phyloP scores from a whole-genome alignment of 1,140 invertebrate genomes.

The Drosophila lini region DNA sequence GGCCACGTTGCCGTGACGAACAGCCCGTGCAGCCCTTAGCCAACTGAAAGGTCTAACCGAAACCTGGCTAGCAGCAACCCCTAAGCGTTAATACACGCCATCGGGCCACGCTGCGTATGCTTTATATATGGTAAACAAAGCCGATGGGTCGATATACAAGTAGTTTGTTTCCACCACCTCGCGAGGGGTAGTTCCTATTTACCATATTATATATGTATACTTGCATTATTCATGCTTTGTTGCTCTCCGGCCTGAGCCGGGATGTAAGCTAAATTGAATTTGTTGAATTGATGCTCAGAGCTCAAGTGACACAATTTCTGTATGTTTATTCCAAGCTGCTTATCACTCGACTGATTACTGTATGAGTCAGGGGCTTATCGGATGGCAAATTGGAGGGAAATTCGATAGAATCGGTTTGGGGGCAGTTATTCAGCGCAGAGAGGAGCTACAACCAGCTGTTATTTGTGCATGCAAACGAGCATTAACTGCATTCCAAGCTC shows the following conservation, averaged over 20 bases:
- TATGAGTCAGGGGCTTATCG: slow-evolving; percentile 33
- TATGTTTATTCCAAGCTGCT: slow-evolving; percentile 1
- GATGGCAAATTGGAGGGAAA: slow-evolving; percentile 24
- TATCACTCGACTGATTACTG: slow-evolving; percentile 30
- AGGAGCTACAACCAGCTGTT: not conserved
- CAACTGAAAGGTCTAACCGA: slow-evolving; percentile 43
- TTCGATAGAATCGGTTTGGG: slow-evolving; percentile 7
- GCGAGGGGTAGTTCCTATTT: slow-evolving; percentile 33
- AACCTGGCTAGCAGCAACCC: slow-evolving; percentile 51
- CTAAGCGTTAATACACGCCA: slow-evolving; percentile 55
- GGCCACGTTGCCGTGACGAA: slow-evolving; percentile 59
- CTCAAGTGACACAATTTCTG: slow-evolving; percentile 35
- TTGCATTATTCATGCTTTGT: slow-evolving; percentile 41
- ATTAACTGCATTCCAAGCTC: slow-evolving; percentile 77
- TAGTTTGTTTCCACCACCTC: slow-evolving; percentile 3
- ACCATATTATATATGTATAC: not conserved
- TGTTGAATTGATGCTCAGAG: slow-evolving; percentile 52
- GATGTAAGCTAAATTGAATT: slow-evolving; percentile 49
- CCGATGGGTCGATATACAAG: slow-evolving; percentile 67
- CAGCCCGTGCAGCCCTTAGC: slow-evolving; percentile 41
- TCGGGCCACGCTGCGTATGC: slow-evolving; percentile 62
- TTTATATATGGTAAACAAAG: slow-evolving; percentile 54
- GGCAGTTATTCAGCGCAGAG: not conserved
- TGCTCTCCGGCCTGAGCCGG: slow-evolving; percentile 27
- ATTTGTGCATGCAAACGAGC: slow-evolving; percentile 52